A percentile compares a stretch with the other conserved stretches of the same genome.
Conservation (phyloP, 2,797 vertebrate genomes). For the Cirrhinus molitorella region DNA sequence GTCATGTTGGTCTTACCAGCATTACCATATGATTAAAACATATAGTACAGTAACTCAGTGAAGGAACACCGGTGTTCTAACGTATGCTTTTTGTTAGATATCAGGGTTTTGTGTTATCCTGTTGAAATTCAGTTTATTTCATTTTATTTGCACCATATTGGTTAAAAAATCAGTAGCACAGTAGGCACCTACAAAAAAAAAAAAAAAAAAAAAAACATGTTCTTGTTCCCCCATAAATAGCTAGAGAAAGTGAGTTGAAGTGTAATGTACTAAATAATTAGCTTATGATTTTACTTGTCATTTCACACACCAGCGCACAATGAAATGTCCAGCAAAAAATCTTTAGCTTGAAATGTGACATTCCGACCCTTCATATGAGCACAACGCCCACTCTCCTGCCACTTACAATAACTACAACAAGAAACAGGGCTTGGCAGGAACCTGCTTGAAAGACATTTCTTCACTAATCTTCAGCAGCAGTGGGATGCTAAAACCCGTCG, state of each 20-base stretch:
- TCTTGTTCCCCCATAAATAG: no score
- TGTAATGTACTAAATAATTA: background rate
- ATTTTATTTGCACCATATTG: no score
- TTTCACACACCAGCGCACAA: background rate
- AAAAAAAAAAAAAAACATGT: no score
- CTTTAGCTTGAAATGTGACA: constrained; percentile 4
- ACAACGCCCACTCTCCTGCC: background rate
- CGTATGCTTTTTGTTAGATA: no score
- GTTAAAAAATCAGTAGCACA: no score
- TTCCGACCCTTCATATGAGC: background rate
- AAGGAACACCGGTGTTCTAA: no score
- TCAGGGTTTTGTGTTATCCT: no score
- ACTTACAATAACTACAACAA: background rate
- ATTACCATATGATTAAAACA: no score
- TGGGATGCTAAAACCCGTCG: constrained; percentile 45
- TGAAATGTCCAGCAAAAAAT: background rate
- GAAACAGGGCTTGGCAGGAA: background rate
- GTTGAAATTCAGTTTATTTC: no score
- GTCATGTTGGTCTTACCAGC: no score
- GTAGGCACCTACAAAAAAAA: no score
- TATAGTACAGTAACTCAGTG: no score
- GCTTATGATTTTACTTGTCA: background rate
- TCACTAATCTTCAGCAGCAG: constrained; percentile 29
- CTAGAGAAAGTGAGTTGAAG: background rate
- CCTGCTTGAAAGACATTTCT: background rate